Base-by-base conservation (phyloP, 2,888 invertebrate species). In the Latrodectus hesperus region DNA sequence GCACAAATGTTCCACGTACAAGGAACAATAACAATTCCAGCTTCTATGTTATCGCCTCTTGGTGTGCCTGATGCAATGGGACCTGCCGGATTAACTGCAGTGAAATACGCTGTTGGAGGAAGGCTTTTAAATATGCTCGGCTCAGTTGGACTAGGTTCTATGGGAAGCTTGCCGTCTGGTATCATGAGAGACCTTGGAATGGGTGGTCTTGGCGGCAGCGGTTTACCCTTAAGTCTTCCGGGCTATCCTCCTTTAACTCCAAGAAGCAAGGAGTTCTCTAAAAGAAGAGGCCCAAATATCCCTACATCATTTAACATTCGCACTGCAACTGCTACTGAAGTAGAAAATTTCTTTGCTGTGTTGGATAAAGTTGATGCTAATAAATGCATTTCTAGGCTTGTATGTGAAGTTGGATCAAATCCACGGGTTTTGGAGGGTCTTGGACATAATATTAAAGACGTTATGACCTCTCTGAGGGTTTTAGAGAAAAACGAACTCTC, bases 331-430 rank as follows among this genome's bases (percentile, higher is more conserved):
- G 79, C 83, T 11, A 79, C 88, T 6, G 88, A 88, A 75, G 65
- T 88, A 3, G 88, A 88, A 38, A 88, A 88, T 49, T 88, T 88
- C 75, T 88, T 88, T 65, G 88, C 78, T 9, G 88, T 88, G 9
- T 75, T 88, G 79, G 67, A 88, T 22, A 88, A 67, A 83, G 83
- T 88, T 38, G 88, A 88, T 75, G 78, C 88, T 6, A 88, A 83
- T 51, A 79, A 88, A 75, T 88, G 88, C 22, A 88, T 88, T 17
- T 88, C 88, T 8, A 64, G 83, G 55, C 74, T 88, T 6, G 83
- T 88, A 16, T 88, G 88, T 16, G 88, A 88, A 78, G 55, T 88
- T 9, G 88, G 88, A 14, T 78, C 83, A 16, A 70, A 88, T 70
- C 88, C 88, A n/a, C 78, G 65, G 55, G 75, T 88, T 11, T 17